Evolutionary conservation across 2,888 invertebrate species (phyloP), one percentile per base, ranked within the genome.

Genomic region (Dolichomitus sp.): DNA sequence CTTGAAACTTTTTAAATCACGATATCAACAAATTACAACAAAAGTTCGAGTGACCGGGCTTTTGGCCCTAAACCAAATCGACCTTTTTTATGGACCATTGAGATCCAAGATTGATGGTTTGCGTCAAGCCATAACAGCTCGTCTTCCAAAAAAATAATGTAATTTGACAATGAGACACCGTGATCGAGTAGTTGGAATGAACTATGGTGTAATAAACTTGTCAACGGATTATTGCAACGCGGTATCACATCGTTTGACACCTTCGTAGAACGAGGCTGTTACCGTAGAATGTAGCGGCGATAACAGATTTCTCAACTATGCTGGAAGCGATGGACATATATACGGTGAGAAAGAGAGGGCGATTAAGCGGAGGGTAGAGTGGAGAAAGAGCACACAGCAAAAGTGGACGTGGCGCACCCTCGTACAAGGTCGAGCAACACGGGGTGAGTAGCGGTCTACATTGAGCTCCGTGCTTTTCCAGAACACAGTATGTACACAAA

Each of bases 351-450:
- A 63, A 73, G 54, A 23, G 79, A 75, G 72, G 69, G 65, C 50
- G 74, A 74, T 40, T 52, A 50, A 50, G 74, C 68, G 68, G 73
- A 48, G 59, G 61, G 68, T 48, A 59, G 70, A 42, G 27, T 27
- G 40, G 74, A 79, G 74, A 80, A 80, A 75, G 75, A 83, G 75
- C 82, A 75, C 74, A 84, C 66, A 66, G 82, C 68, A 76, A 68
- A 70, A 75, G 73, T 76, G 74, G 84, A 80, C 23, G 84, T 84
- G 85, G 84, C 85, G 85, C 85, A 85, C 84, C 79, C 83, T 85
- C 79, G 84, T 75, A 70, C 85, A 85, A 85, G 85, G 85, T 85
- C 85, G 83, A 81, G 78, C 48, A 84, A 85, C 83, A 84, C 73
- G 57, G 70, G 59, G 72, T 45, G 52, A 65, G 45, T 70, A 79